phyloP scores from a whole-genome alignment of 2,888 invertebrate species.

The Synanthedon andrenaeformis region DNA sequence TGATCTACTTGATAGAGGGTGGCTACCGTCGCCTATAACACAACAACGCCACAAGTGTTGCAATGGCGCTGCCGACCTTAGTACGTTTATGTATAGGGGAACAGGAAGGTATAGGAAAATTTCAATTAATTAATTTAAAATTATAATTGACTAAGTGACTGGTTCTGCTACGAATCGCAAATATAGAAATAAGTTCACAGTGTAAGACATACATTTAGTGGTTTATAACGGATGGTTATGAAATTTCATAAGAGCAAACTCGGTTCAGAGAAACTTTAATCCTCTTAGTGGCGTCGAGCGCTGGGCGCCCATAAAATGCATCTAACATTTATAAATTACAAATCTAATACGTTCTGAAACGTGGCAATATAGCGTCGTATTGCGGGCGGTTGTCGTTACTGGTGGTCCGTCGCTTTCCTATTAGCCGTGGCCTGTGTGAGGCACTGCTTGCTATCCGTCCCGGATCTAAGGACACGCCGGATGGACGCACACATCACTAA shows the following conservation, averaged over 20 bases:
- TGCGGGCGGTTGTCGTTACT: slow-evolving; percentile 11
- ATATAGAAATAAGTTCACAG: no score
- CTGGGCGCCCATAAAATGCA: slow-evolving; percentile 25
- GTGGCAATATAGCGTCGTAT: slow-evolving; percentile 5
- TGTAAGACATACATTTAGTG: no score
- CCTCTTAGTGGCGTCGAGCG: background rate
- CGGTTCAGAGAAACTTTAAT: background rate
- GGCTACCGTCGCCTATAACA: no score
- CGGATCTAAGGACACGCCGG: slow-evolving; percentile 4
- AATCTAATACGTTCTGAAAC: slow-evolving; percentile 21
- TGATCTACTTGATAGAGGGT: no score
- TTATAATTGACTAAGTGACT: no score
- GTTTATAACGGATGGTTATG: background rate
- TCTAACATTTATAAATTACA: slow-evolving; percentile 34
- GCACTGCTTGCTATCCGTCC: slow-evolving; percentile 19
- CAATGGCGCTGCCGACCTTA: no score
- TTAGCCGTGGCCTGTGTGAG: slow-evolving; percentile 10
- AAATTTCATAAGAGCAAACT: background rate
- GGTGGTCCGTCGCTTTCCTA: slow-evolving; percentile 21
- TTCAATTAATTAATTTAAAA: no score
- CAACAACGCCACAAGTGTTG: no score
- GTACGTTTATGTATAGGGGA: no score
- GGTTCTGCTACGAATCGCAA: no score
- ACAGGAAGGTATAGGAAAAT: no score
- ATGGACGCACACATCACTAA: slow-evolving; percentile 10